Conservation (phyloP, 2,113 vertebrate genomes). For the Vidua macroura region DNA sequence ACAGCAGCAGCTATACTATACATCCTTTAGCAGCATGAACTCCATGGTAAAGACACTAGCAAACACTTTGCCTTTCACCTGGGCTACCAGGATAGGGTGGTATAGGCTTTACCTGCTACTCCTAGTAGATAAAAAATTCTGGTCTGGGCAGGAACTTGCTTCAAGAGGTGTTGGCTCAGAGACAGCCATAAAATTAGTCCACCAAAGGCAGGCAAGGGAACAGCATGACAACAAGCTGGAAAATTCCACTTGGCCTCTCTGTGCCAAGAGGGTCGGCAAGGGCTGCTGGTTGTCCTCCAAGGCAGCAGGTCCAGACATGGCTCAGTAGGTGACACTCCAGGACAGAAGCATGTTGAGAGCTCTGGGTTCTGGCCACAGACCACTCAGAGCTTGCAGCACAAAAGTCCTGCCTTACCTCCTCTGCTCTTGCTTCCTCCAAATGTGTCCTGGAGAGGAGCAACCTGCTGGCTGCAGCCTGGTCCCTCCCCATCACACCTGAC, state of each 20-base stretch:
- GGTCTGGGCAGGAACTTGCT: background rate
- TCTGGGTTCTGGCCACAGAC: background rate
- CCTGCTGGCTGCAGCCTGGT: background rate
- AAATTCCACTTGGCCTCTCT: conserved; percentile 42
- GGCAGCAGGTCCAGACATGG: background rate
- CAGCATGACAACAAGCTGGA: background rate
- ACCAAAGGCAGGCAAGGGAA: background rate
- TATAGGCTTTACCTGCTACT: background rate
- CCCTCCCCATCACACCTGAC: background rate
- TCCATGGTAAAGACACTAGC: background rate
- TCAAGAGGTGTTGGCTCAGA: background rate
- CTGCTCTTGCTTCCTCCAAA: background rate
- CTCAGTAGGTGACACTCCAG: background rate
- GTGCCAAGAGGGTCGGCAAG: background rate
- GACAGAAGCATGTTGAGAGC: background rate
- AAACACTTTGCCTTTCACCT: background rate
- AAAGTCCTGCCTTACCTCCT: background rate
- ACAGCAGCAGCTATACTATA: background rate
- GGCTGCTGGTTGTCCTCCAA: background rate
- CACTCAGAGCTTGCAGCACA: background rate
- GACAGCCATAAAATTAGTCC: background rate
- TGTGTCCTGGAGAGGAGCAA: background rate
- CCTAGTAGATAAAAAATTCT: background rate
- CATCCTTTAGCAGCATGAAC: background rate
- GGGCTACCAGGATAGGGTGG: background rate